Base-by-base conservation (phyloP, 2,113 vertebrate species). In the Calidris pugnax region DNA sequence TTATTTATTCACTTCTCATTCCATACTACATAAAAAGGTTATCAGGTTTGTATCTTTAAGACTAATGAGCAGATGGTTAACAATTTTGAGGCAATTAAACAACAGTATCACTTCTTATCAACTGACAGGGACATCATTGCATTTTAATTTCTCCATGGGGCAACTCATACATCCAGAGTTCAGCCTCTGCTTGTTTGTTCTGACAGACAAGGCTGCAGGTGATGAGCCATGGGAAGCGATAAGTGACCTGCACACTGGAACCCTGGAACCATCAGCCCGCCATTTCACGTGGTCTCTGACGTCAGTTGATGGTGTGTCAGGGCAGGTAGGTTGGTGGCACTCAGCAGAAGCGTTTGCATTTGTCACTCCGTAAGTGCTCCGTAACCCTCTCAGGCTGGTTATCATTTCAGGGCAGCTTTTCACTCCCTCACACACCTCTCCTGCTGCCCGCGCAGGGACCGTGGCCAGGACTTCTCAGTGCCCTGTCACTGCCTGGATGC, bases 31-130 rank as follows among this genome's bases (percentile, higher is more conserved):
- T 93, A 63, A 94, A 95, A 77, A 28, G 17, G n/a, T 78, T 94
- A 92, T 66, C 63, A 48, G 50, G 69, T 95, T 87, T 95, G 53
- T 57, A 81, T 76, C 74, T 93, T 83, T 92, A 92, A 89, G 60
- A 91, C 86, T 95, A 93, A 94, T 81, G 67, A 97, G 63, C 68
- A 74, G 63, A 47, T 95, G 91, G 78, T 95, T 96, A 95, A 83
- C 62, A 57, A 45, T 89, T 96, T 77, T 55, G 69, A 89, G 67
- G 59, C 89, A 96, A 93, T 94, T 95, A 95, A 85, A 45, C 56
- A 87, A 55, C 30, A n/a, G n/a, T 66, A 95, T 82, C 74, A 62
- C 53, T 75, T 86, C 66, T 76, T 55, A 57, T 69, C 81, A 66
- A 55, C 62, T 3, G 26, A 73, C 56, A 87, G 83, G 72, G 75